Base-by-base conservation (phyloP, 2,888 invertebrate species). In the Pyralis farinalis region DNA sequence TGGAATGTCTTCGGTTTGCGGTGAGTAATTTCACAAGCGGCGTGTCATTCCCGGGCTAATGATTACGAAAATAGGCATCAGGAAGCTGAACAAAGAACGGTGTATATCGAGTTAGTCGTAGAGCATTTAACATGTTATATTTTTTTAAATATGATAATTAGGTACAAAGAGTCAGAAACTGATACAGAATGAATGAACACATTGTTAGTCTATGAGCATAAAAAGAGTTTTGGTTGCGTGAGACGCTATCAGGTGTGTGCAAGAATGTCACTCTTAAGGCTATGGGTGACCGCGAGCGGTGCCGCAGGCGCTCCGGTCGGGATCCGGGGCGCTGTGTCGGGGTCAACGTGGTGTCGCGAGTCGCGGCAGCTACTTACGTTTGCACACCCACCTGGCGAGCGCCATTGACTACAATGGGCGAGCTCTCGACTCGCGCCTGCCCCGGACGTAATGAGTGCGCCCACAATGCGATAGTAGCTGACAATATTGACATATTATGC, bases 321-420 rank as follows among this genome's bases (percentile, higher is more conserved):
- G 16, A 16, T 16, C 38, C 22, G 44, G 35, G 40, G 40, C 40
- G 40, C 35, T 21, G 61, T 62, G 74, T 68, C 76, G 68, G 51
- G 71, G 80, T 80, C 80, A 77, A 49, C 56, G 34, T 38, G 16
- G 33, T 27, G 33, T 39, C 38, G 55, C 57, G 65, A 52, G 55
- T 67, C 63, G 55, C 54, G 52, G 52, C 60, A 69, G 71, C 79
- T 75, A 80, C 82, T 81, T 77, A 78, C 66, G 53, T 70, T 81
- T 80, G 83, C 79, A 86, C 88, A 77, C 87, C 87, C 87, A 85
- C 83, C 76, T 78, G 75, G 75, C 71, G 57, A 66, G 47, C 63
- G 61, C 69, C 69, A 86, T 88, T 87, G 87, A 87, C 80, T 86
- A 87, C 86, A 87, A 87, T 88, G 64, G 82, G 55, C 65, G 49